These are phyloP conservation scores for Choreutis nemorana DNA, from an alignment of 2,888 invertebrate genomes.

Conservation along the genomic window DNA sequence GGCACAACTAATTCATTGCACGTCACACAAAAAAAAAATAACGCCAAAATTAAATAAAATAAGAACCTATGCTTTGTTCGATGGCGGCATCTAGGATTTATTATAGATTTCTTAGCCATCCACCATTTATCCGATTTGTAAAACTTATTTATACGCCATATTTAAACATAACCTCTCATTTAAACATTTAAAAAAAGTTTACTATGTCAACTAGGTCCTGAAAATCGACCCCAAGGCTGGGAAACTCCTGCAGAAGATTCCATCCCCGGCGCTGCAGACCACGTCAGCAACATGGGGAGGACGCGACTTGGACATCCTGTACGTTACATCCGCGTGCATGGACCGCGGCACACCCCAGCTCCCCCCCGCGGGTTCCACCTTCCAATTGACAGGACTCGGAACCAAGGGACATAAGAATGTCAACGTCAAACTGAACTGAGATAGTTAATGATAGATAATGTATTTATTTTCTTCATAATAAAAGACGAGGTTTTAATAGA, in stretches of 20 bases:
- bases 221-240: conserved; percentile 64
- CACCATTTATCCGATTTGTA: no score
- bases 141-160: no score
- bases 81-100: no score
- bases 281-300: conserved; percentile 81
- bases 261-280: conserved; percentile 72
- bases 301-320: conserved; percentile 69
- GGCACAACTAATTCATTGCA: no score
- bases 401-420: conserved; percentile 59
- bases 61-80: no score
- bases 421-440: not conserved
- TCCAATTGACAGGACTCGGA: conserved; percentile 66
- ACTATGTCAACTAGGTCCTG: conserved; percentile 40
- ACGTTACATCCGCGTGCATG: conserved; percentile 72
- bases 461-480: no score
- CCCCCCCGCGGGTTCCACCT: conserved; percentile 68
- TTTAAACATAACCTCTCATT: no score
- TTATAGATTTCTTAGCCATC: no score
- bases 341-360: conserved; percentile 48
- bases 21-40: no score
- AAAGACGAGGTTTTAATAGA: no score
- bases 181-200: not conserved
- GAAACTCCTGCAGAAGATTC: conserved; percentile 64
- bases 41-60: no score
- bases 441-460: no score